Conservation (phyloP, 23 tunicate genomes). For the Oikopleura vanhoeffeni region DNA sequence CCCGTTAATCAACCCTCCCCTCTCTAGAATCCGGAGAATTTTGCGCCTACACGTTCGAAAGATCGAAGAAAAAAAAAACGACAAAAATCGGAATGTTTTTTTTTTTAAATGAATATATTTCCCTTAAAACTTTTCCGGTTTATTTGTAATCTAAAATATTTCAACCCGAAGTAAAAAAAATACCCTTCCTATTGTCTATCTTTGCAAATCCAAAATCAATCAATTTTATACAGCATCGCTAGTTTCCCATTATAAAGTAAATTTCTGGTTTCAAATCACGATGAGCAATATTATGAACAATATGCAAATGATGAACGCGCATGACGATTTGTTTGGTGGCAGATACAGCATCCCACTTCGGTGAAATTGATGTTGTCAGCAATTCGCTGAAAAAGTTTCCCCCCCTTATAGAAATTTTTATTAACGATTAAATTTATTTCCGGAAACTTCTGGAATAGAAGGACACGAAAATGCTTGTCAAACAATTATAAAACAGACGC, state of each 20-base stretch:
- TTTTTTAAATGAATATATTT: too few relatives aligned
- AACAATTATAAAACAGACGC: too few relatives aligned
- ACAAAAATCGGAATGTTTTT: too few relatives aligned
- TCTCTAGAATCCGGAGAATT: too few relatives aligned
- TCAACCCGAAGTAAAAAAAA: neutral
- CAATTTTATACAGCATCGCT: constrained; percentile 73
- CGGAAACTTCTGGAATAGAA: too few relatives aligned
- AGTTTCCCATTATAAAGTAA: constrained; percentile 35
- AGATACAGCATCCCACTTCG: constrained; percentile 78
- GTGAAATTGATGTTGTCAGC: constrained; percentile 72
- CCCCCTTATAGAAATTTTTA: too few relatives aligned
- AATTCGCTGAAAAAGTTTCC: constrained; percentile 67
- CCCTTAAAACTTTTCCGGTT: too few relatives aligned
- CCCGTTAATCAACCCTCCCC: too few relatives aligned
- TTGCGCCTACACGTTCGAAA: too few relatives aligned
- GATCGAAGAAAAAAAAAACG: too few relatives aligned
- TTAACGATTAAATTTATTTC: too few relatives aligned
- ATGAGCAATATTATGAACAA: constrained; percentile 58
- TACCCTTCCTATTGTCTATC: constrained; percentile 62
- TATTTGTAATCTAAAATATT: neutral
- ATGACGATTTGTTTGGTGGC: constrained; percentile 80
- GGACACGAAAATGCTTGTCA: too few relatives aligned
- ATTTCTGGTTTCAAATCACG: constrained; percentile 90
- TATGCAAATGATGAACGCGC: constrained; percentile 68
- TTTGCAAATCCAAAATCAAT: constrained; percentile 98